Evolutionary conservation across 2,888 invertebrate species (phyloP).

Genomic region (Chloroclysta siterata): DNA sequence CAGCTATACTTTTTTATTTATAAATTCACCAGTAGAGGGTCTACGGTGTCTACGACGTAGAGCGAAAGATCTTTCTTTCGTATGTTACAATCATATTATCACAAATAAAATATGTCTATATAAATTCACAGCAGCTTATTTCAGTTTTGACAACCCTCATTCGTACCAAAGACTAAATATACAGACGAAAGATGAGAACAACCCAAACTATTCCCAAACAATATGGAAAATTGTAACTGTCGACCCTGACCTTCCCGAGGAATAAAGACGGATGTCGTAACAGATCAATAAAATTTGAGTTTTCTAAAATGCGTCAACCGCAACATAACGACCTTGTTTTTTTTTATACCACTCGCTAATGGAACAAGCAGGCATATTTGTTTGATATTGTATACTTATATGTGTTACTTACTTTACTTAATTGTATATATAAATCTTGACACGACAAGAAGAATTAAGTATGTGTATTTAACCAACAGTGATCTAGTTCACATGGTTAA

Average conservation of each 20-base stretch:
- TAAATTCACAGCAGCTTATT: not conserved
- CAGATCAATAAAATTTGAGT: constrained; percentile 19
- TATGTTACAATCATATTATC: not conserved
- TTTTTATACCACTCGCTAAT: not conserved
- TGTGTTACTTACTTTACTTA: too few species aligned
- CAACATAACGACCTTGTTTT: not conserved
- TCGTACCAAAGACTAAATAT: not conserved
- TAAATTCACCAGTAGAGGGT: not conserved
- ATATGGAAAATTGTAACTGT: constrained; percentile 25
- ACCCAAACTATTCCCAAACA: constrained; percentile 11
- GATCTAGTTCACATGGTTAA: too few species aligned
- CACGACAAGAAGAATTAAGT: too few species aligned
- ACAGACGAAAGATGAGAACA: constrained; percentile 4
- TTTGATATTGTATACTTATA: too few species aligned
- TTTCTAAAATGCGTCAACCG: not conserved
- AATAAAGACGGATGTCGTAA: constrained; percentile 13
- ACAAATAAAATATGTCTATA: not conserved
- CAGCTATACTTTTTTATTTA: too few species aligned
- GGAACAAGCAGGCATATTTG: too few species aligned
- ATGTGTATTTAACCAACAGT: too few species aligned
- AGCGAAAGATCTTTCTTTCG: not conserved
- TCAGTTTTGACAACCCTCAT: not conserved
- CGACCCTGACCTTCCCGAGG: constrained; percentile 24
- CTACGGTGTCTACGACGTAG: constrained; percentile 9
- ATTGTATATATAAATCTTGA: too few species aligned